Evolutionary conservation across 2,113 vertebrate species (phyloP).

Genomic region (Daboia siamensis): DNA sequence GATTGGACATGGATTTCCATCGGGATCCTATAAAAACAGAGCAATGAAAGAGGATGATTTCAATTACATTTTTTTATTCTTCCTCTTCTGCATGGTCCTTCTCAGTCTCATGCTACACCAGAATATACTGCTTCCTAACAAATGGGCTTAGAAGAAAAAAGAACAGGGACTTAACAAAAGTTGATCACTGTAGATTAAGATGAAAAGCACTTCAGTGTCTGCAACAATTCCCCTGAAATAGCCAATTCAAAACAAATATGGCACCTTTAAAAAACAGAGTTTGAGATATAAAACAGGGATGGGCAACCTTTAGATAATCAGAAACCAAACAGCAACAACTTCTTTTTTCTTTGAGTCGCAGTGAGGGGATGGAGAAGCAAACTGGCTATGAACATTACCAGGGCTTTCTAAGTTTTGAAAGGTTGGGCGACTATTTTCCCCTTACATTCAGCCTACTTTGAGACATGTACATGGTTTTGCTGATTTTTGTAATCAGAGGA

Average conservation of each 20-base stretch:
- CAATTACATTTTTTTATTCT: neutral
- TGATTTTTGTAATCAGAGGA: too few relatives aligned
- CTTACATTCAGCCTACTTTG: neutral
- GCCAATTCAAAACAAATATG: neutral
- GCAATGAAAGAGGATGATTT: accelerated
- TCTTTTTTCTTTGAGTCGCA: neutral
- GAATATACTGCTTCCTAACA: neutral
- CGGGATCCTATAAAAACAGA: constrained; percentile 77
- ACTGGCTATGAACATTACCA: neutral
- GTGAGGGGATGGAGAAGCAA: neutral
- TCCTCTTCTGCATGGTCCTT: neutral
- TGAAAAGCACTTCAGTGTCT: neutral
- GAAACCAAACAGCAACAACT: neutral
- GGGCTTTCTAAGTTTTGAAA: neutral
- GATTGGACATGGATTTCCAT: constrained; percentile 97
- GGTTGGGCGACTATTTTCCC: neutral
- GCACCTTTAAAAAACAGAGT: neutral
- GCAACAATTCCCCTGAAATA: neutral
- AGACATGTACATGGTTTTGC: neutral
- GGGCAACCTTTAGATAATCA: neutral
- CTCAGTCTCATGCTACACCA: neutral
- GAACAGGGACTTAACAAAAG: neutral
- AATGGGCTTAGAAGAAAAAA: neutral
- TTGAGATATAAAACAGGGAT: neutral
- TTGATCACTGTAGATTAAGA: neutral